Evolutionary conservation across 1,140 invertebrate genomes (phyloP), one percentile per base, ranked within the genome.

Genomic region (Mylabris phalerata): DNA sequence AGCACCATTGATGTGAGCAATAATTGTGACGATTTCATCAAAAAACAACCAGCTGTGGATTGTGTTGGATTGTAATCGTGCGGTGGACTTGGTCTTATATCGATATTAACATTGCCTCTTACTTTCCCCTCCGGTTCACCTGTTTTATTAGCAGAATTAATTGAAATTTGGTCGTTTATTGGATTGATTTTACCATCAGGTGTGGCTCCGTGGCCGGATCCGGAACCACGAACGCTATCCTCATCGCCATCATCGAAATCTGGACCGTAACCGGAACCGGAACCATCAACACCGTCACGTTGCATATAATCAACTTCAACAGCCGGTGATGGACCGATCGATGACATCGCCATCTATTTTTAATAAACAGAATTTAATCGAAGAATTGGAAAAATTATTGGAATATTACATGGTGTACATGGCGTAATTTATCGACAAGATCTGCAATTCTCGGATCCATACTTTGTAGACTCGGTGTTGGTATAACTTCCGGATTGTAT

Each of bases 401-500:
- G 11, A 44, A 46, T 11, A 57, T 75, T 69, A 84, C 83, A 75
- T 83, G 78, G 75, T 81, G 79, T 64, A 84, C 82, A 69, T 83
- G 80, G 68, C 82, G 75, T 59, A 85, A 74, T 73, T 83, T 81
- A 67, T 85, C 84, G 60, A 81, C 82, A 52, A 84, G 73, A 59
- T 77, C 77, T 56, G 80, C 80, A 38, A 82, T 80, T 62, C 79
- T 78, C 24, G 77, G 68, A 65, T 83, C 80, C 41, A 70, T 68
- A 61, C 78, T 78, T 58, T 75, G 73, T 51, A 73, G 62, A 57
- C 70, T 68, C 42, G 75, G 65, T 10, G 71, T 74, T 50, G 79
- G 70, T 55, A 78, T 77, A 62, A 85, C 78, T 72, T 86, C 84
- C 2, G 84, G 83, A 70, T 86, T 86, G 72, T 86, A 85, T 69